These are phyloP conservation scores for Chlamydotis undulata DNA, from an alignment of 2,113 vertebrate genomes.

Conservation along the genomic window DNA sequence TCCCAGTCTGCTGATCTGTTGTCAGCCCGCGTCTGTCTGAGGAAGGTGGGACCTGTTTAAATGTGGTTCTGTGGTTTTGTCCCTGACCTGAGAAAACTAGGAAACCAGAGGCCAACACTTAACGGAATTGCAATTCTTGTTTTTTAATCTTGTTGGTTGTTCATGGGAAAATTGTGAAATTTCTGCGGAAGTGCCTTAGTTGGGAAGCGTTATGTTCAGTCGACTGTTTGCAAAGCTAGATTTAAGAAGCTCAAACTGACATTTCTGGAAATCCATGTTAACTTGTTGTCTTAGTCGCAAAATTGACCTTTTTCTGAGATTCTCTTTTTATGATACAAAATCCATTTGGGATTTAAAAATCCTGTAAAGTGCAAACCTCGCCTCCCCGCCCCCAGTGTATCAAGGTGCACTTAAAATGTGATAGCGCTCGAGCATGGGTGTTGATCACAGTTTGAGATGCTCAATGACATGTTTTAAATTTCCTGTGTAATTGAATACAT, in stretches of 20 bases:
- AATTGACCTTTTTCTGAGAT: background rate
- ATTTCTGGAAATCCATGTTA: background rate
- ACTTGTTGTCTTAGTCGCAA: background rate
- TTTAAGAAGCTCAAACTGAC: background rate
- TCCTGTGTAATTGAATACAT: background rate
- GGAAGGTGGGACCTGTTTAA: background rate
- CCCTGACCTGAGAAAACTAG: background rate
- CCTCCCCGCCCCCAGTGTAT: background rate
- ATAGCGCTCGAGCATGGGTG: background rate
- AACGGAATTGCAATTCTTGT: background rate
- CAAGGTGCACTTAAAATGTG: background rate
- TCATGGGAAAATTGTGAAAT: background rate
- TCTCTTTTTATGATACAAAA: background rate
- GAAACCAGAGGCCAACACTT: background rate
- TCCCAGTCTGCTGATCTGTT: rapidly evolving
- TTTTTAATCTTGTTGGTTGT: background rate
- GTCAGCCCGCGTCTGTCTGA: rapidly evolving
- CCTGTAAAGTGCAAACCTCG: background rate
- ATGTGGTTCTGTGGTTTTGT: background rate
- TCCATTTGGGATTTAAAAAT: background rate
- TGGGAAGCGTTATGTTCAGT: rapidly evolving
- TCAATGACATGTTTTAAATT: background rate
- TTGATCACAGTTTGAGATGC: background rate
- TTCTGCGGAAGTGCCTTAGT: background rate
- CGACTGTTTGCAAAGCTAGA: rapidly evolving